Base-by-base conservation (phyloP, 2,113 vertebrate genomes). In the Sander vitreus region DNA sequence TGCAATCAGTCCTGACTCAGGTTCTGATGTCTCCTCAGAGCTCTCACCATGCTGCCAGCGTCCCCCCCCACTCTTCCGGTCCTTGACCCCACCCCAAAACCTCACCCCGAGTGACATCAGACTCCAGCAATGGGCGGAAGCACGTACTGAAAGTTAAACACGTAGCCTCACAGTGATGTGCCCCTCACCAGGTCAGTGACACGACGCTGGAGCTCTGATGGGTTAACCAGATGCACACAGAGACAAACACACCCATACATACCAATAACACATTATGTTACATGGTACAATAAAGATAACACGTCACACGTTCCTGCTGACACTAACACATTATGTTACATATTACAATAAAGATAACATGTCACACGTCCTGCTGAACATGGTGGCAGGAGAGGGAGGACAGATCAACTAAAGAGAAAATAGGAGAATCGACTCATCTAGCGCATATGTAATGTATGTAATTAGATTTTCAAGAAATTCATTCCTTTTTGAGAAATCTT, bases 201-300 rank as follows among this genome's bases (percentile, higher is more conserved):
- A 76, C 68, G 84, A 73, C 48, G 62, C 73, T 30, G 60, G 36
- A 72, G 64, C 66, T 25, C 60, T 94, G 76, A 95, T 93, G 86
- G 87, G 83, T 85, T 92, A 95, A 94, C 87, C 94, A 95, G 93
- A 93, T 90, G 81, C 58, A 80, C 58, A 50, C 76, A 64, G 51
- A 53, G 36, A 83, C 88, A 86, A 81, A 82, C 81, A 88, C 57
- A 48, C 4, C 51, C 74, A 55, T 21, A 55, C 58, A 79, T 59
- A 76, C 69, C 75, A 80, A 71, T 85, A 59, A 63, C 45, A 75
- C 68, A 68, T 82, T 33, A 64, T 51, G 50, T 51, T 68, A 13
- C 25, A 63, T 53, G 57, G 9, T 55, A 68, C 57, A 70, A 62
- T 73, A 47, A 77, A 23, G 51, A 71, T 47, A 60, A 81, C 68